Evolutionary conservation across 2,888 invertebrate genomes (phyloP).

Genomic region (Thereva unica): DNA sequence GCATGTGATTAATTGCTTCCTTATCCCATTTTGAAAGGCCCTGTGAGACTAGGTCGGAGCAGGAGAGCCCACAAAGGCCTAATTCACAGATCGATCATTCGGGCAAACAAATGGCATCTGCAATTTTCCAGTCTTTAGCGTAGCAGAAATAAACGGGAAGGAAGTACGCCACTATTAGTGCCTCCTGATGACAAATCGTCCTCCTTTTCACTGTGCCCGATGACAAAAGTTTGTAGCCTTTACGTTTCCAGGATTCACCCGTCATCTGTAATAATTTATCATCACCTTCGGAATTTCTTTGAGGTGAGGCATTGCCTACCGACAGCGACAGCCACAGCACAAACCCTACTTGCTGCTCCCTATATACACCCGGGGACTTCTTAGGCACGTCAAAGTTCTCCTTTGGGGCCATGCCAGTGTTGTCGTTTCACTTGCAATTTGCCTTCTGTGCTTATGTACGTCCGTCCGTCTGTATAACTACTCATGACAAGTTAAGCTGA

Average conservation of each 20-base stretch:
- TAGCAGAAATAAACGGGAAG: neutral
- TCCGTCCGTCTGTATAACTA: neutral
- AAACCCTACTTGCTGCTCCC: neutral
- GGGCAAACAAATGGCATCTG: slow-evolving; percentile 13
- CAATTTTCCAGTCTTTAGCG: slow-evolving; percentile 12
- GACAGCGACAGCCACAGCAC: neutral
- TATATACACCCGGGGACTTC: neutral
- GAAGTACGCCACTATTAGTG: neutral
- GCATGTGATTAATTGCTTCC: slow-evolving; percentile 16
- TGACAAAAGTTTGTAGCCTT: slow-evolving; percentile 4
- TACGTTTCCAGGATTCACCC: neutral
- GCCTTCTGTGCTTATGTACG: neutral
- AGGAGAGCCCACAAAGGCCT: neutral
- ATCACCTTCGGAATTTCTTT: slow-evolving; percentile 3
- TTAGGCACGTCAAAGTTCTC: neutral
- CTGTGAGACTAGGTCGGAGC: neutral
- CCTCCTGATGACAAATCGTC: slow-evolving; percentile 12
- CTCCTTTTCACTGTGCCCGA: slow-evolving; percentile 5
- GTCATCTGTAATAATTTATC: slow-evolving; percentile 6
- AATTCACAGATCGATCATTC: slow-evolving; percentile 17
- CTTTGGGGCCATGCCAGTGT: neutral
- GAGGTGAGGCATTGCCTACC: neutral
- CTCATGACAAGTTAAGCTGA: slow-evolving; percentile 9
- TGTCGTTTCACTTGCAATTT: slow-evolving; percentile 16
- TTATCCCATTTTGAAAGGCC: slow-evolving; percentile 2